Conservation (phyloP, 2,888 invertebrate species). For the Xestia ashworthii region DNA sequence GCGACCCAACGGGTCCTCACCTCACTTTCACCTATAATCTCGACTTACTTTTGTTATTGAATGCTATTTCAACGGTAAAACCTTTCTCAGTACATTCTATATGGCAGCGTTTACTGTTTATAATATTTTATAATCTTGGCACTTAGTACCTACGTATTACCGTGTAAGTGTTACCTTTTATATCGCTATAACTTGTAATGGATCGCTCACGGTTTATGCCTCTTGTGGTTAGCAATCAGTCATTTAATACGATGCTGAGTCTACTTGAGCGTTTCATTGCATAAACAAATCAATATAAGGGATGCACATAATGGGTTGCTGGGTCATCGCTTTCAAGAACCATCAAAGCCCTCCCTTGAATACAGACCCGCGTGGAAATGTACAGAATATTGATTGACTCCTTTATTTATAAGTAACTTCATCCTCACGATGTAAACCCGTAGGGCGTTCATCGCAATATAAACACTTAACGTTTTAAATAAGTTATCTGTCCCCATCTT, state of each 20-base stretch:
- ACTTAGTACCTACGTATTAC: slow-evolving; percentile 44
- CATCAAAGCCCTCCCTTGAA: slow-evolving; percentile 31
- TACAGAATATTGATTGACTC: slow-evolving; percentile 36
- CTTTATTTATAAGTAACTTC: slow-evolving; percentile 35
- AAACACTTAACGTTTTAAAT: slow-evolving; percentile 78
- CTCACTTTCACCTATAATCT: slow-evolving; percentile 61
- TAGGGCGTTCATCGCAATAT: slow-evolving; percentile 62
- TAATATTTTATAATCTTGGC: slow-evolving; percentile 55
- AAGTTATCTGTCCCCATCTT: slow-evolving; percentile 84
- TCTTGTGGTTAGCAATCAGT: slow-evolving; percentile 35
- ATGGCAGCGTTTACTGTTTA: slow-evolving; percentile 44
- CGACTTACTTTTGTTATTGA: slow-evolving; percentile 61
- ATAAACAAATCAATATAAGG: neutral
- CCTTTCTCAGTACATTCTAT: slow-evolving; percentile 49
- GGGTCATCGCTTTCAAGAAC: slow-evolving; percentile 23
- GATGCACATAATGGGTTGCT: slow-evolving; percentile 5
- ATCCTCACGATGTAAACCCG: slow-evolving; percentile 55
- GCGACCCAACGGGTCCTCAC: slow-evolving; percentile 46
- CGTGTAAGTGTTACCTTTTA: slow-evolving; percentile 50
- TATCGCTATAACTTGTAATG: slow-evolving; percentile 46
- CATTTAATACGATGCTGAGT: slow-evolving; percentile 22
- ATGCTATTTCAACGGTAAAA: slow-evolving; percentile 61
- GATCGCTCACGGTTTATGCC: slow-evolving; percentile 38
- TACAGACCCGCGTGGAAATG: slow-evolving; percentile 39
- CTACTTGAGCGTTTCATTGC: slow-evolving; percentile 26